phyloP scores from a whole-genome alignment of 1,140 invertebrate species.

The Druon quercuslanigerum region DNA sequence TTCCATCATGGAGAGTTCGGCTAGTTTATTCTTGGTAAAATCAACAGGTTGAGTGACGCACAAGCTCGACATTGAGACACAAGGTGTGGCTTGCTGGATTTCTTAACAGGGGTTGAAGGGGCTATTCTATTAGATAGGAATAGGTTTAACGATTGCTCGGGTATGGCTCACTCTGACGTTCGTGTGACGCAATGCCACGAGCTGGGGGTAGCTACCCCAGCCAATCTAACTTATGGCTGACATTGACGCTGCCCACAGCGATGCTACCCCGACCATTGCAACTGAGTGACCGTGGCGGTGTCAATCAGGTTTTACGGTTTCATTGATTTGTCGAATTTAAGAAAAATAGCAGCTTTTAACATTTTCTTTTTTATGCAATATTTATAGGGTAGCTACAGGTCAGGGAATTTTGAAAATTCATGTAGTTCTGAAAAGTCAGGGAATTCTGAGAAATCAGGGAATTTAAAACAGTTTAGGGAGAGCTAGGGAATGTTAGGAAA shows the following conservation, averaged over 20 bases:
- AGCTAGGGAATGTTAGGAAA: too few relatives aligned
- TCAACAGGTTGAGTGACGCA: constrained; percentile 53
- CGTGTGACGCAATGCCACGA: constrained; percentile 47
- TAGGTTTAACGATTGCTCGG: constrained; percentile 9
- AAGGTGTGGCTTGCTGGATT: constrained; percentile 41
- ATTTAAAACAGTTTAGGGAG: too few relatives aligned
- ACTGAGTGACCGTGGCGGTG: constrained; percentile 8
- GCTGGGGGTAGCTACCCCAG: constrained; percentile 51
- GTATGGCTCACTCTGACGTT: constrained; percentile 43
- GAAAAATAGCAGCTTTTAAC: not conserved
- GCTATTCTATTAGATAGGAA: constrained; percentile 31
- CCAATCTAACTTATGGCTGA: constrained; percentile 49
- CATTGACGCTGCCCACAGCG: constrained; percentile 52
- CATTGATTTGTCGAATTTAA: not conserved
- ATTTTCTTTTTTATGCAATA: not conserved
- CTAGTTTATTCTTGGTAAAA: constrained; percentile 43
- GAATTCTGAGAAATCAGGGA: too few relatives aligned
- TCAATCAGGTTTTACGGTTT: not conserved
- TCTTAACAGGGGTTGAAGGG: not conserved
- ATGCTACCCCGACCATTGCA: constrained; percentile 34
- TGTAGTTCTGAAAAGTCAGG: too few relatives aligned
- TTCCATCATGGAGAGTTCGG: constrained; percentile 31
- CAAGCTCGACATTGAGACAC: constrained; percentile 13
- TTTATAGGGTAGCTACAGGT: too few relatives aligned
- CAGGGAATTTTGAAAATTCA: too few relatives aligned